Conservation (phyloP, 2,888 invertebrate genomes). For the Leptarthrus brevirostris region DNA sequence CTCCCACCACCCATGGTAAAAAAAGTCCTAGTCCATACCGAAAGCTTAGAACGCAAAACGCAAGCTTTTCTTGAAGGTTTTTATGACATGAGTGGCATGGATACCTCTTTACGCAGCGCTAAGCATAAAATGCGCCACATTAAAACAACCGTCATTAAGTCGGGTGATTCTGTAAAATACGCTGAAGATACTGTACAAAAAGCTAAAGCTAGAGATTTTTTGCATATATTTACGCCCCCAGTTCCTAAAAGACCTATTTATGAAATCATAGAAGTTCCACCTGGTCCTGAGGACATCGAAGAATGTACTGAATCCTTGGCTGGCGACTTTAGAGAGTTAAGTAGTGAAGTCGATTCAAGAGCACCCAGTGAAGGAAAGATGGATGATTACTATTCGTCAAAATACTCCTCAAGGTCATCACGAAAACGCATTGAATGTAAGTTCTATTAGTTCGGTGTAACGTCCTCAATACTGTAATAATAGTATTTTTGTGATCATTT, state of each 20-base stretch:
- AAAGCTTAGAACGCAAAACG: constrained; percentile 65
- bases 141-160: constrained; percentile 65
- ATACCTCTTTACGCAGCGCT: constrained; percentile 65
- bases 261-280: constrained; percentile 65
- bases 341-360: constrained; percentile 61
- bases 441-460: constrained; percentile 39
- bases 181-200: constrained; percentile 67
- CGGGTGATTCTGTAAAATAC: constrained; percentile 65
- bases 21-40: constrained; percentile 64
- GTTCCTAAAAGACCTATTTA: constrained; percentile 63
- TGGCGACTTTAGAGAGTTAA: constrained; percentile 62
- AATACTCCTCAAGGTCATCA: constrained; percentile 72
- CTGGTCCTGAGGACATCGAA: constrained; percentile 55
- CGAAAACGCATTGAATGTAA: constrained; percentile 74
- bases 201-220: constrained; percentile 66
- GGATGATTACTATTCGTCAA: constrained; percentile 67
- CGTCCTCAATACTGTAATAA: not conserved
- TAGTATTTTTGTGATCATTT: constrained; percentile 1
- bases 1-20: constrained; percentile 63
- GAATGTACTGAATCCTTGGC: constrained; percentile 62
- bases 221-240: constrained; percentile 66
- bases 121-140: constrained; percentile 66
- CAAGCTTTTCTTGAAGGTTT: constrained; percentile 65
- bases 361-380: constrained; percentile 61
- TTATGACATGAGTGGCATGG: constrained; percentile 62